Evolutionary conservation across 2,797 vertebrate genomes (phyloP), one percentile per base, ranked within the genome.

Genomic region (Onychomys torridus): DNA sequence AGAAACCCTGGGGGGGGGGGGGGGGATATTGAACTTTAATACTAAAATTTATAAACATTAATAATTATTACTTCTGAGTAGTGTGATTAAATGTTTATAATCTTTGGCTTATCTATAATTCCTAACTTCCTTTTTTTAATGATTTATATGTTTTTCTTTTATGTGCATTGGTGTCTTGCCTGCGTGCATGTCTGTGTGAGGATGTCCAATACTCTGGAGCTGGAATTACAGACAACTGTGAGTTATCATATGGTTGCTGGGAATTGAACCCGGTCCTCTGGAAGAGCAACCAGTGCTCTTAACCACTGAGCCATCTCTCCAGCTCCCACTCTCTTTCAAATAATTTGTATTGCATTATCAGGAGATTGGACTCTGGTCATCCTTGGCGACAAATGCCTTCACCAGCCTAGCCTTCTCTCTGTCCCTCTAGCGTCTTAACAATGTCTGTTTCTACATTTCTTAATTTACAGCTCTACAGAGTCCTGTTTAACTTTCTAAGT

Each of bases 401-500:
- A 25, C 29, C 32, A 85, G 43, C 19, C 43, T 14, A n/a, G 61
- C 11, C 19, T 25, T 49, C 61, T n/a, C 61, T 34, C 17, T 67
- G 61, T 34, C 61, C 40, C 83, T 91, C 32, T 90, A 75, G 69
- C 46, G 91, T 77, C 85, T 89, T n/a, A 40, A 81, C 21, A 85
- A 85, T 71, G 21, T 92, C 25, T 55, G 43, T 46, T 92, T 83
- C 61, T 75, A 86, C 89, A 89, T 88, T 27, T 59, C 88, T 93
- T 46, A 65, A 19, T 78, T 93, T 43, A 78, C 92, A 82, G 89
- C 67, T 81, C 79, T 79, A 5, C 8, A 17, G 34, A 29, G 49
- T 29, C 67, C 11, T 29, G 19, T 16, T 49, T 71, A 57, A 19
- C 2, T 32, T 73, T 32, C 67, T 87, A 76, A 92, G 75, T 27